Evolutionary conservation across 2,113 vertebrate genomes (phyloP).

Genomic region (Tangachromis dhanisi): DNA sequence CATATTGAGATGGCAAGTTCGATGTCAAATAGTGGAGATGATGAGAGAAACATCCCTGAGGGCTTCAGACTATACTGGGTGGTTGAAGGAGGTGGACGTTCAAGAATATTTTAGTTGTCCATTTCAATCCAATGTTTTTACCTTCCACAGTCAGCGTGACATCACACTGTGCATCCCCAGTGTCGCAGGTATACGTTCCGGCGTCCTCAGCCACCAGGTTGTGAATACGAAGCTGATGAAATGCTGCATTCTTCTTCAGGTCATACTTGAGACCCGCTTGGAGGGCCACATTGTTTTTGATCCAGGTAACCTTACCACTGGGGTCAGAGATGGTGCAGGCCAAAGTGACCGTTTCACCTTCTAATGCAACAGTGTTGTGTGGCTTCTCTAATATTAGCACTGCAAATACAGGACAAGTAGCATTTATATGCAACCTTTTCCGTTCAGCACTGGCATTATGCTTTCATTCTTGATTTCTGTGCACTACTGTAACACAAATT

Average conservation of each 20-base stretch:
- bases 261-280: slow-evolving; percentile 61
- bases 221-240: slow-evolving; percentile 67
- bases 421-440: not conserved
- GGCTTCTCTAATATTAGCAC: slow-evolving; percentile 69
- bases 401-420: slow-evolving; percentile 51
- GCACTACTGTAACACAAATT: not conserved
- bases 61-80: not conserved
- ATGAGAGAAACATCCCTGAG: not conserved
- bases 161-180: slow-evolving; percentile 72
- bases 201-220: slow-evolving; percentile 65
- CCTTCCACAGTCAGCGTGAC: slow-evolving; percentile 77
- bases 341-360: slow-evolving; percentile 71
- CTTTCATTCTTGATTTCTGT: not conserved
- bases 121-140: slow-evolving; percentile 41
- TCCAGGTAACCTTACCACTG: slow-evolving; percentile 54
- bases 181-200: slow-evolving; percentile 74
- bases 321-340: slow-evolving; percentile 76
- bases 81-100: not conserved
- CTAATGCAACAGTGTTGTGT: slow-evolving; percentile 60
- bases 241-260: slow-evolving; percentile 47
- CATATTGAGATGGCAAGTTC: not conserved
- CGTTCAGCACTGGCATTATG: not conserved
- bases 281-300: slow-evolving; percentile 41
- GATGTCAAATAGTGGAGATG: not conserved
- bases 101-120: slow-evolving; percentile 2